Percentiles rank a stretch among this genome's conserved stretches.
Evolutionary conservation across 2,888 invertebrate species (phyloP).

Genomic region (Brachypterus glaber): DNA sequence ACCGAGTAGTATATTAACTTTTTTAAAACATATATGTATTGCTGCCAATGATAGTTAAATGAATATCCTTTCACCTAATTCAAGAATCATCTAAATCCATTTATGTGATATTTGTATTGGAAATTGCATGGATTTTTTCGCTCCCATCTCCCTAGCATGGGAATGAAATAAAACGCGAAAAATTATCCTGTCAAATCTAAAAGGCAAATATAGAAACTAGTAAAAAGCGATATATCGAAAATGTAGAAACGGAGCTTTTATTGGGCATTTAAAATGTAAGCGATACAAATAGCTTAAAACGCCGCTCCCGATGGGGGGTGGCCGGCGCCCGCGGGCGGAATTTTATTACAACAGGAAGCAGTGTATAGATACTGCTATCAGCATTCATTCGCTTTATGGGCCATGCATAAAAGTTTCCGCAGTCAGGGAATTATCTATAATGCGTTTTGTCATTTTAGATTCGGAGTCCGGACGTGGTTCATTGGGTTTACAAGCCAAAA

Average conservation of each 20-base stretch:
- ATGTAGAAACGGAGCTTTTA: conserved; percentile 5
- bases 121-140: too few relatives aligned
- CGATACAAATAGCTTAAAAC: neutral
- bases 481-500: conserved; percentile 20
- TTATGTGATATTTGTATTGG: too few relatives aligned
- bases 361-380: conserved; percentile 47
- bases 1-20: too few relatives aligned
- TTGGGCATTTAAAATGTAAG: conserved; percentile 15
- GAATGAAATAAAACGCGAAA: too few relatives aligned
- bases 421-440: conserved; percentile 37
- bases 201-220: too few relatives aligned
- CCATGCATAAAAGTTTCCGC: conserved; percentile 48
- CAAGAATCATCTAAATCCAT: too few relatives aligned
- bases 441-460: conserved; percentile 20
- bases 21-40: too few relatives aligned
- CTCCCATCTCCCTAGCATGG: too few relatives aligned
- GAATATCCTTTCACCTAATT: too few relatives aligned
- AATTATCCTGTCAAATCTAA: too few relatives aligned
- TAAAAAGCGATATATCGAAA: too few relatives aligned
- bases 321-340: conserved; percentile 17
- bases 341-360: conserved; percentile 39
- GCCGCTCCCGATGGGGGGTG: conserved; percentile 15
- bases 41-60: too few relatives aligned
- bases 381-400: conserved; percentile 54
- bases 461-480: conserved; percentile 24